phyloP scores from a whole-genome alignment of 2,113 vertebrate genomes.

The Vombatus ursinus region DNA sequence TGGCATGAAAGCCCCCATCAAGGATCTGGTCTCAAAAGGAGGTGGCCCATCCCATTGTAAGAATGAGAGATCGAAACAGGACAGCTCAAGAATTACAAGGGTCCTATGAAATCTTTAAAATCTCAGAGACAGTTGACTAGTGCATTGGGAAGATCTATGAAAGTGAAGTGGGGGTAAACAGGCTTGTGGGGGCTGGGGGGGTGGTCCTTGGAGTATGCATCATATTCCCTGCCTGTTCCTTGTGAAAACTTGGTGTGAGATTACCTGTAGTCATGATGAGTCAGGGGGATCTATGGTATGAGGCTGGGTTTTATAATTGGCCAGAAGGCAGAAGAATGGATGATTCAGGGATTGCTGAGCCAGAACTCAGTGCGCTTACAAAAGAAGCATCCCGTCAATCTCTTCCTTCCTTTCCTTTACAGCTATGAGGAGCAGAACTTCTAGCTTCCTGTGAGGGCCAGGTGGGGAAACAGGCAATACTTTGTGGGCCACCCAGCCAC shows the following conservation, averaged over 20 bases:
- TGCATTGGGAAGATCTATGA: not conserved
- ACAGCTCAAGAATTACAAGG: not conserved
- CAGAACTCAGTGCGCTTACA: not conserved
- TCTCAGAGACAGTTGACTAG: not conserved
- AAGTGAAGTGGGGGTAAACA: not conserved
- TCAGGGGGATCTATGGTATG: not conserved
- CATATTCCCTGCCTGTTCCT: not conserved
- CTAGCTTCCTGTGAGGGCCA: not conserved
- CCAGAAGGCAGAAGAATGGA: not conserved
- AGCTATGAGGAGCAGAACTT: not conserved
- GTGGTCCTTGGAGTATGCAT: not conserved
- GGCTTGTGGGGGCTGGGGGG: not conserved
- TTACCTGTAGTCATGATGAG: not conserved
- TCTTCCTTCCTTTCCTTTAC: not conserved
- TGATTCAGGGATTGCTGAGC: not conserved
- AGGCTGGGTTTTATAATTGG: not conserved
- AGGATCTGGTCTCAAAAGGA: not conserved
- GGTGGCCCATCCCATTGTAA: not conserved
- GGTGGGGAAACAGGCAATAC: not conserved
- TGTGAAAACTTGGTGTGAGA: not conserved
- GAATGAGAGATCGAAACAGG: not conserved
- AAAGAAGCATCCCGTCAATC: not conserved
- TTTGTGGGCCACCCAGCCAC: not conserved
- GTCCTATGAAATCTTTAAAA: not conserved
- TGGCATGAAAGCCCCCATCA: not conserved